Evolutionary conservation across 2,113 vertebrate genomes (phyloP).

Genomic region (Lagopus muta): DNA sequence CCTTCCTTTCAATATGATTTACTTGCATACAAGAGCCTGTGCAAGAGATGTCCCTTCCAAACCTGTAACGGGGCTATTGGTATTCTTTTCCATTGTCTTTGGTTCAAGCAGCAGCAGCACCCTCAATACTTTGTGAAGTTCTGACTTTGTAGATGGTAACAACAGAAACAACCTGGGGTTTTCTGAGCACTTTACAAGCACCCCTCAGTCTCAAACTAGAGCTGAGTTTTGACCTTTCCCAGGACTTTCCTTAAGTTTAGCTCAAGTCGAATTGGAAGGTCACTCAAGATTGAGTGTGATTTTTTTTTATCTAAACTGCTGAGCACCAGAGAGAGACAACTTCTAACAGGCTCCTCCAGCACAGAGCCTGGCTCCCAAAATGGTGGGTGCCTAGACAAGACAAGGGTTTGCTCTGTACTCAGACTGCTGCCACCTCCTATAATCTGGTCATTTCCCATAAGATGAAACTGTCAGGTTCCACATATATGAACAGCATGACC

Average conservation of each 20-base stretch:
- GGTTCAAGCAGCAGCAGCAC: not conserved
- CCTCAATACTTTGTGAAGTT: not conserved
- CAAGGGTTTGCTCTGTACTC: not conserved
- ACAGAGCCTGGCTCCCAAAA: not conserved
- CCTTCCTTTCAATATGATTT: not conserved
- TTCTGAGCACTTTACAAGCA: not conserved
- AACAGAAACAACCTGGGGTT: fast-evolving
- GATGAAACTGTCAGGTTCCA: not conserved
- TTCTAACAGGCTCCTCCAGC: not conserved
- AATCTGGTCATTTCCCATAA: not conserved
- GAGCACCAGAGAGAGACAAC: not conserved
- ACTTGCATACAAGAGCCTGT: not conserved
- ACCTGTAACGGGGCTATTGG: too few species aligned
- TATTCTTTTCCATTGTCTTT: not conserved
- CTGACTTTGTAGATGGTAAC: not conserved
- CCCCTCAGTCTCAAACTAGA: not conserved
- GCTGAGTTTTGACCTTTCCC: not conserved
- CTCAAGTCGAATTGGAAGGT: not conserved
- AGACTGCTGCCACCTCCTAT: not conserved
- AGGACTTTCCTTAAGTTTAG: not conserved
- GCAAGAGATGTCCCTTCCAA: not conserved
- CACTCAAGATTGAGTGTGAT: not conserved
- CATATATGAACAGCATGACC: not conserved
- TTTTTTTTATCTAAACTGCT: not conserved
- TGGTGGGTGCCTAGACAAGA: not conserved